phyloP scores from a whole-genome alignment of 1,140 invertebrate species.

The Drosophila virilis region DNA sequence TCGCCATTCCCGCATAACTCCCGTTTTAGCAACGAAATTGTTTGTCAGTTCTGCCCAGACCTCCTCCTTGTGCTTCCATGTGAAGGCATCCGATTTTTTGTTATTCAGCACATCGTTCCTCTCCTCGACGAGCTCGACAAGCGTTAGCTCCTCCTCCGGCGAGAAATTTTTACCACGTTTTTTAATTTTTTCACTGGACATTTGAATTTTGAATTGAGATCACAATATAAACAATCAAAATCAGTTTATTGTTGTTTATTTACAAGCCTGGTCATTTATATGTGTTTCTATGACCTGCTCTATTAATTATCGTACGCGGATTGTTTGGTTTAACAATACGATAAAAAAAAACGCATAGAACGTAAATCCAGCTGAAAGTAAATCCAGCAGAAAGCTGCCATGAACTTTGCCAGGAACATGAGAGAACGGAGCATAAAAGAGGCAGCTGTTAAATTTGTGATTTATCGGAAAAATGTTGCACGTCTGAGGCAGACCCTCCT shows the following conservation, averaged over 20 bases:
- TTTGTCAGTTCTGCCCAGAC: slow-evolving; percentile 6
- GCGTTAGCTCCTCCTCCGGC: slow-evolving; percentile 3
- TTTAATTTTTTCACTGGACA: slow-evolving; percentile 12
- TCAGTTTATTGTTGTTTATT: not conserved
- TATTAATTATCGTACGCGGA: not conserved
- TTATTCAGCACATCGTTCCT: slow-evolving; percentile 10
- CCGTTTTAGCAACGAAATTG: not conserved
- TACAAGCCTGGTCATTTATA: not conserved
- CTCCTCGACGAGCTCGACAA: slow-evolving; percentile 10
- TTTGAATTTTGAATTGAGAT: not conserved
- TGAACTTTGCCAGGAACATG: not conserved
- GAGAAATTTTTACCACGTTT: slow-evolving; percentile 19
- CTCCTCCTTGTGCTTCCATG: slow-evolving; percentile 10
- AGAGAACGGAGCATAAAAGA: too few species aligned
- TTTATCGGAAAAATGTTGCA: too few species aligned
- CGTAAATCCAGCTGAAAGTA: not conserved
- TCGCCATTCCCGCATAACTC: slow-evolving; percentile 1
- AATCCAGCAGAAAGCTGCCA: not conserved
- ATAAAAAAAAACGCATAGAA: too few species aligned
- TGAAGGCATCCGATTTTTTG: slow-evolving; percentile 12
- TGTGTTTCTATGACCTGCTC: too few species aligned
- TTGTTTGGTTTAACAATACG: not conserved
- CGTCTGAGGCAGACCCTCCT: too few species aligned
- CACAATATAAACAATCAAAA: slow-evolving; percentile 1
- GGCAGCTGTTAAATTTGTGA: too few species aligned